A percentile compares a stretch with the other conserved stretches of the same genome.
Conservation (phyloP, 2,113 vertebrate genomes). For the Otis tarda region DNA sequence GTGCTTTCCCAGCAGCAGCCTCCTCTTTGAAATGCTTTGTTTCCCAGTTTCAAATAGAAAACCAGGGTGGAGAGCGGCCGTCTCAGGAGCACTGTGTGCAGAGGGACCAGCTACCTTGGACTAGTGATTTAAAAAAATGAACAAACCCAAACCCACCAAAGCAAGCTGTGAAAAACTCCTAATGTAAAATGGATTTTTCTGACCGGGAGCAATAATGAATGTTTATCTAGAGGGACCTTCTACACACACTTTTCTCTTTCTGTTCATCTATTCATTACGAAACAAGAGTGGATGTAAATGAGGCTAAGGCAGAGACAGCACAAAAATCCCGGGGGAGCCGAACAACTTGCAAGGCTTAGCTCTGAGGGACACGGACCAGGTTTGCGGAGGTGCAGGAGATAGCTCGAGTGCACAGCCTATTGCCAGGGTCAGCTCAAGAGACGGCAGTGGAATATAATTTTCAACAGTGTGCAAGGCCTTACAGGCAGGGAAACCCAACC, state of each 20-base stretch:
- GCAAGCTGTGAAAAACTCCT: background rate
- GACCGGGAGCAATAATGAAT: background rate
- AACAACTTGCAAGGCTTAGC: background rate
- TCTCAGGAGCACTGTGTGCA: background rate
- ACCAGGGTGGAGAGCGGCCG: fast-evolving
- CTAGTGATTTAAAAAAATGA: background rate
- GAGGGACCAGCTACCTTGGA: background rate
- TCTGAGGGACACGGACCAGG: background rate
- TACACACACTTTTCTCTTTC: background rate
- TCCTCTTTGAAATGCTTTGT: background rate
- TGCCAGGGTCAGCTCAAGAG: background rate
- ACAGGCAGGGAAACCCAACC: background rate
- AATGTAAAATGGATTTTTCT: background rate
- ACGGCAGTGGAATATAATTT: background rate
- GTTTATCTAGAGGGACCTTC: background rate
- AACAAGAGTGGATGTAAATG: background rate
- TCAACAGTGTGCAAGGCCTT: background rate
- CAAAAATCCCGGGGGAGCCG: background rate
- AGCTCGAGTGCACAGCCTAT: background rate
- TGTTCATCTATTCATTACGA: background rate
- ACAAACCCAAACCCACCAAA: background rate
- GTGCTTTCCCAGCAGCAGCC: background rate
- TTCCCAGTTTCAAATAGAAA: background rate
- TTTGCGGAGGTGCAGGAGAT: background rate
- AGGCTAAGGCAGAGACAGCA: background rate